A percentile compares a stretch with the other conserved stretches of the same genome.
Conservation (phyloP, 2,113 vertebrate species). For the Calyptommatus sinebrachiatus region DNA sequence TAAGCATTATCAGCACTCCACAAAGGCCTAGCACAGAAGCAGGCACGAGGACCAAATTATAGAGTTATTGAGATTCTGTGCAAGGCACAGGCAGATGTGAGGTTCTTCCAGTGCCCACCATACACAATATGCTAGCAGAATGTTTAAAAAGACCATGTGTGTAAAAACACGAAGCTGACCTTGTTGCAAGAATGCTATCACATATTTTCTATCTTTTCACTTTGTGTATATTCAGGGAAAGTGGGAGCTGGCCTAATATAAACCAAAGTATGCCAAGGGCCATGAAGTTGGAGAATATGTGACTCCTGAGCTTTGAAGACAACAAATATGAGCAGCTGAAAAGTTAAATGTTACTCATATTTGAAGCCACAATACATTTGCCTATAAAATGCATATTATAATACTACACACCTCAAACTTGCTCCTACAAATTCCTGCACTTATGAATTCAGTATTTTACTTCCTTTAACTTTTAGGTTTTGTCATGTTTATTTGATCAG, state of each 20-base stretch:
- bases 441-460: neutral
- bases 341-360: neutral
- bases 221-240: neutral
- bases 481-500: too few relatives aligned
- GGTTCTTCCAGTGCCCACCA: constrained; percentile 73
- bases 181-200: constrained; percentile 60
- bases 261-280: neutral
- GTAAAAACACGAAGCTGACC: constrained; percentile 73
- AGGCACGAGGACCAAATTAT: constrained; percentile 70
- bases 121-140: constrained; percentile 82
- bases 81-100: constrained; percentile 79
- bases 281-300: neutral
- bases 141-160: constrained; percentile 75
- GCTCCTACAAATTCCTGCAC: neutral
- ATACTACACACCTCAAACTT: neutral
- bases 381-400: neutral
- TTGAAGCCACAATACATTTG: neutral
- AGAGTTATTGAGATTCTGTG: constrained; percentile 82
- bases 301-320: neutral
- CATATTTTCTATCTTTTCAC: constrained; percentile 56
- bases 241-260: neutral
- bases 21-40: constrained; percentile 76
- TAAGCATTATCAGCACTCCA: constrained; percentile 81
- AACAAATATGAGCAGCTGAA: neutral
- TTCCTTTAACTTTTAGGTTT: too few relatives aligned